phyloP scores from a whole-genome alignment of 2,888 invertebrate species.

The Polydrusus cervinus region DNA sequence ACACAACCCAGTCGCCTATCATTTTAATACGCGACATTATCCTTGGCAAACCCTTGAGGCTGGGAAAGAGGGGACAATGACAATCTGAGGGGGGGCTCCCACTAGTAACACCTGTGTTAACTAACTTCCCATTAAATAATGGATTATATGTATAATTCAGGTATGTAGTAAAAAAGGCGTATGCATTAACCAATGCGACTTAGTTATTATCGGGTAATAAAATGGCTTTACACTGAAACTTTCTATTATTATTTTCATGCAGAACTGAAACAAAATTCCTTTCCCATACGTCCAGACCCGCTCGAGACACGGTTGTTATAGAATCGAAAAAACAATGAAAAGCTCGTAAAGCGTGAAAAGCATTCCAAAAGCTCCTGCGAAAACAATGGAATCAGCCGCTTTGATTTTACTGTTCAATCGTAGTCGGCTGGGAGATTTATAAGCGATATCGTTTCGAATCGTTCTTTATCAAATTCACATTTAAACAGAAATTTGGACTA shows the following conservation, averaged over 20 bases:
- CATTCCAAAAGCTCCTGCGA: constrained; percentile 24
- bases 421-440: constrained; percentile 20
- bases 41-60: too few species aligned
- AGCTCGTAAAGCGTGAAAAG: constrained; percentile 34
- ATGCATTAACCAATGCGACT: too few species aligned
- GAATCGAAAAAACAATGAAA: constrained; percentile 30
- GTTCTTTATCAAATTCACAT: constrained; percentile 28
- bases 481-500: constrained; percentile 3
- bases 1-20: too few species aligned
- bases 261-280: constrained; percentile 22
- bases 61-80: too few species aligned
- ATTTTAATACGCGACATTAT: too few species aligned
- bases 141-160: too few species aligned
- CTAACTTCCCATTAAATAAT: too few species aligned
- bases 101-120: too few species aligned
- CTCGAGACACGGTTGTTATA: constrained; percentile 25
- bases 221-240: neutral
- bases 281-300: constrained; percentile 22
- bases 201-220: neutral
- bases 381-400: constrained; percentile 32
- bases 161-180: too few species aligned
- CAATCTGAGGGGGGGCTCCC: too few species aligned
- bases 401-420: constrained; percentile 32
- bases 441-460: constrained; percentile 26
- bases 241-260: constrained; percentile 13